These are phyloP conservation scores for Agrochola lychnidis DNA, from an alignment of 2,888 invertebrate genomes.

Conservation along the genomic window DNA sequence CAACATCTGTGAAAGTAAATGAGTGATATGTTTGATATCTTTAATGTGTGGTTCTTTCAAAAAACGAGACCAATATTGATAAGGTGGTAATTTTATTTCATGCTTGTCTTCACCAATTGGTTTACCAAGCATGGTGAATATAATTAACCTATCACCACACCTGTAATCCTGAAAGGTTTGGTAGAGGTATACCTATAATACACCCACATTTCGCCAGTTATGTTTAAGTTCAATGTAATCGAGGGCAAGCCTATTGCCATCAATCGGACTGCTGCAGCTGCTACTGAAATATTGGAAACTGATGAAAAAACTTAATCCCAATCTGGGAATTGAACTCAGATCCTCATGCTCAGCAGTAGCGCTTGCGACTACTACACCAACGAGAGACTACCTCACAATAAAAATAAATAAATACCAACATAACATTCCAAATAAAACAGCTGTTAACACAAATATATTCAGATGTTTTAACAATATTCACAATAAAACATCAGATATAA, in stretches of 20 bases:
- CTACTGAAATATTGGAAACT: too few species aligned
- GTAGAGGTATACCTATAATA: too few species aligned
- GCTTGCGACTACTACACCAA: neutral
- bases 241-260: too few species aligned
- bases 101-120: neutral
- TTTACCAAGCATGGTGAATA: neutral
- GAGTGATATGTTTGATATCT: neutral
- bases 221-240: too few species aligned
- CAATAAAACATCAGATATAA: slow-evolving; percentile 27
- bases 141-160: neutral
- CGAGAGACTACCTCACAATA: neutral
- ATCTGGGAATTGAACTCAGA: too few species aligned
- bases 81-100: too few species aligned
- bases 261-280: too few species aligned
- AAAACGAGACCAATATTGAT: too few species aligned
- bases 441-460: slow-evolving; percentile 25
- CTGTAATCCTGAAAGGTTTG: too few species aligned
- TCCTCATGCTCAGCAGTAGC: too few species aligned
- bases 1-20: neutral
- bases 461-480: slow-evolving; percentile 33
- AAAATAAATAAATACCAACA: neutral
- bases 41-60: neutral
- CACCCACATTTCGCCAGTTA: too few species aligned
- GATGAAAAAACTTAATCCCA: too few species aligned
- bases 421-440: neutral